Evolutionary conservation across 2,888 invertebrate species (phyloP), one percentile per base, ranked within the genome.

Genomic region (Gari tellinella): DNA sequence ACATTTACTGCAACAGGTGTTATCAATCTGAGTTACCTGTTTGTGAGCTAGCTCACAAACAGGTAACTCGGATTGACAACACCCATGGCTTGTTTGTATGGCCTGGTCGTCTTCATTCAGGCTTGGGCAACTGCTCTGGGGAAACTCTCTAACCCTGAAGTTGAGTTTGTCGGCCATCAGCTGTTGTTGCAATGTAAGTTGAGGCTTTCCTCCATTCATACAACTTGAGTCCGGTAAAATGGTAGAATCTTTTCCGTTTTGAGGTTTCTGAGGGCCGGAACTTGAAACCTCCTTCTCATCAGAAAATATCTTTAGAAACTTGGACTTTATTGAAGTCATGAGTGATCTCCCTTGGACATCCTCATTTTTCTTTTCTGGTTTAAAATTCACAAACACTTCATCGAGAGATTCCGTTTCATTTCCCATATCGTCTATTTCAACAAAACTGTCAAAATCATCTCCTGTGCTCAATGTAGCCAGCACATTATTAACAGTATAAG

Each of bases 121-220:
- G 21, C 72, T 72, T 25, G 57, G 79, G 60, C 79, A 78, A 45
- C 88, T 88, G 55, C 88, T 88, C 55, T 72, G 68, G 17, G 88
- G 88, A 72, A 88, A 88, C 52, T 86, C 81, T 46, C 88, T 72
- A 14, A 85, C 85, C 41, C 70, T 72, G 69, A 85, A 85, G 45
- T 72, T 74, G 3, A 79, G 49, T 57, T 63, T 55, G 17, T 61
- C 41, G 10, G 78, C 78, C 21, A 73, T 52, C 37, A 52, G 49
- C 25, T 66, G 25, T 43, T 70, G 78, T 56, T 78, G 73, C 17
- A 21, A 19, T 19, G 70, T 53, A 17, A 78, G 58, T 5, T 56
- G 25, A 14, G 40, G n/a, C 19, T 19, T 43, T 17, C 41, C 26
- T 25, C n/a, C 1, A 26, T 8, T n/a, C 26, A 17, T 17, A 19